Evolutionary conservation across 1,140 invertebrate species (phyloP).

Genomic region (Wasmannia auropunctata): DNA sequence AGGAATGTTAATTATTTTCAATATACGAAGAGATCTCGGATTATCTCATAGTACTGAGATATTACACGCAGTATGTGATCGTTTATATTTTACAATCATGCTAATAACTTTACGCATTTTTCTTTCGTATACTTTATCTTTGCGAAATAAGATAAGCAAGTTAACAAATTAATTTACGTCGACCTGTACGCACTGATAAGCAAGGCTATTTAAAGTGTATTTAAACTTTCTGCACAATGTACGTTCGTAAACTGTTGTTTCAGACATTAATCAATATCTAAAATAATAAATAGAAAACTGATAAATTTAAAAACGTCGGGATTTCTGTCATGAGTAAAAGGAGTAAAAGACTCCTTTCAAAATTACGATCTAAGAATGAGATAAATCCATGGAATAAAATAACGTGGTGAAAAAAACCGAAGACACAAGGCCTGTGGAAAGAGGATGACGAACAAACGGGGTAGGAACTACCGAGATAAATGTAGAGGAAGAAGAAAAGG

Average conservation of each 20-base stretch:
- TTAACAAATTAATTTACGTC: slow-evolving; percentile 13
- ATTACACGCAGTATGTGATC: background rate
- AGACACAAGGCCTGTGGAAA: background rate
- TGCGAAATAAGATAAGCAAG: background rate
- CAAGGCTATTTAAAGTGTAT: background rate
- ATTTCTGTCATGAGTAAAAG: background rate
- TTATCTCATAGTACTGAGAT: background rate
- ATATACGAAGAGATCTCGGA: background rate
- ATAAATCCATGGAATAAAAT: slow-evolving; percentile 60
- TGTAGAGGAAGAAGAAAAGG: slow-evolving; percentile 54
- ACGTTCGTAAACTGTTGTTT: background rate
- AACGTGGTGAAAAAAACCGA: slow-evolving; percentile 38
- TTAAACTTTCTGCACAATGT: background rate
- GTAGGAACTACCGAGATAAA: slow-evolving; percentile 32
- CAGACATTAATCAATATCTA: background rate
- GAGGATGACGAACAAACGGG: background rate
- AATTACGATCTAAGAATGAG: slow-evolving; percentile 37
- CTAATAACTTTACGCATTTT: background rate
- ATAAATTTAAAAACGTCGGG: slow-evolving; percentile 19
- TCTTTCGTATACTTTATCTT: background rate
- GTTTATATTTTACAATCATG: background rate
- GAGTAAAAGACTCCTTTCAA: background rate
- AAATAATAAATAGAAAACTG: background rate
- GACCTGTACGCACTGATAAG: background rate
- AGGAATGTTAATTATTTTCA: background rate